Evolutionary conservation across 2,113 vertebrate genomes (phyloP), one percentile per base, ranked within the genome.

Genomic region (Thymallus thymallus): DNA sequence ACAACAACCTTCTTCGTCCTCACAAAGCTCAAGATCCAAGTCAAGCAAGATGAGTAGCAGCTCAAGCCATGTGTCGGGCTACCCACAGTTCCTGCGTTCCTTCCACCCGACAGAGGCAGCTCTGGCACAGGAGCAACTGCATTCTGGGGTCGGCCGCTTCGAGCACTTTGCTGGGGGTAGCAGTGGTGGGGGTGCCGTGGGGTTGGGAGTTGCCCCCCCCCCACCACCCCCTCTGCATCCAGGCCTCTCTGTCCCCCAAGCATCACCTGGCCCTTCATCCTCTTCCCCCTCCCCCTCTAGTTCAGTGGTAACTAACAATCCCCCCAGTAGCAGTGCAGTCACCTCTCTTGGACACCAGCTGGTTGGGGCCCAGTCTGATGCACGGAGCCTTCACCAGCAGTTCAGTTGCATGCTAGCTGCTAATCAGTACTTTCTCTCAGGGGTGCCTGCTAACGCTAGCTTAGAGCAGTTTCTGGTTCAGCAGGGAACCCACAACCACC

Each of bases 401-500:
- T 94, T 94, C 86, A 94, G 93, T 83, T 94, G 93, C 88, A 94
- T 94, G 93, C 81, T 94, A 86, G 93, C 93, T 6, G 93, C 93
- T 82, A 94, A 94, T 91, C 93, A 94, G 76, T 94, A 94, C 88
- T 94, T 94, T 75, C 91, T 94, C 30, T 94, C 92, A 68, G 93
- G 93, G 75, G 93, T 94, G 79, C 92, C 93, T 76, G 84, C 92
- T 74, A 94, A 93, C 77, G 85, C 93, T 86, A 94, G 92, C 80
- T 88, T 94, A 88, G 93, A 94, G 76, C 93, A 94, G 72, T 94
- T 94, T 86, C 88, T 94, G 68, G 92, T 94, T 65, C 93, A 94
- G 81, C 93, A 94, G 88, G 92, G 93, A 78, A 91, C 91, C 63
- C 91, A 93, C 86, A 93, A 94, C 78, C 93, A 93, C 75, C 89